These are phyloP conservation scores for Drosophila yakuba DNA, from an alignment of 1,140 invertebrate genomes.

Conservation along the genomic window DNA sequence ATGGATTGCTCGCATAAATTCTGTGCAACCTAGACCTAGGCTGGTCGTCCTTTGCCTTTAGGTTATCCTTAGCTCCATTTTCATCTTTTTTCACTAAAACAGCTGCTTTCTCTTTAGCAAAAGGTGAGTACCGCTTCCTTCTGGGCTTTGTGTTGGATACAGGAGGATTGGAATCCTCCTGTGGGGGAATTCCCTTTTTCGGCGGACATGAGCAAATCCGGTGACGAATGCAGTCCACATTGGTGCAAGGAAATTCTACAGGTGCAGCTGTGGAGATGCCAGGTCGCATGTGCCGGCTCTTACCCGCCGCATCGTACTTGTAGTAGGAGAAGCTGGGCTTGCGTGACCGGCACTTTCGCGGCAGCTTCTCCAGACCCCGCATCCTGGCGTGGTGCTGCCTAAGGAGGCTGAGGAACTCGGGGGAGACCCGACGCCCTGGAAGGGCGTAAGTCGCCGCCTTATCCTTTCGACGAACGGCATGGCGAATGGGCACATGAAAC, in stretches of 20 bases:
- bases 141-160: background rate
- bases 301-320: constrained; percentile 24
- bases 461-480: background rate
- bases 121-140: too few species aligned
- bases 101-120: background rate
- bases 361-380: background rate
- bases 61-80: background rate
- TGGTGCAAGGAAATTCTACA: constrained; percentile 22
- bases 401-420: constrained; percentile 26
- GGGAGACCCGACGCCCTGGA: constrained; percentile 20
- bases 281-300: constrained; percentile 29
- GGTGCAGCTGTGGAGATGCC: constrained; percentile 44
- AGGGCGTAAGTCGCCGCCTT: background rate
- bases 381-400: constrained; percentile 13
- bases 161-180: background rate
- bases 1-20: constrained; percentile 4
- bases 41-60: background rate
- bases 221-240: constrained; percentile 4
- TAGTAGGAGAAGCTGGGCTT: constrained; percentile 29
- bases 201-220: too few species aligned
- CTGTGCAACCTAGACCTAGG: background rate
- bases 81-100: background rate
- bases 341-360: background rate
- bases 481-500: constrained; percentile 7
- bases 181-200: background rate